A percentile compares a stretch with the other conserved stretches of the same genome.
phyloP scores from a whole-genome alignment of 2,888 invertebrate genomes.

The Sympetrum striolatum region DNA sequence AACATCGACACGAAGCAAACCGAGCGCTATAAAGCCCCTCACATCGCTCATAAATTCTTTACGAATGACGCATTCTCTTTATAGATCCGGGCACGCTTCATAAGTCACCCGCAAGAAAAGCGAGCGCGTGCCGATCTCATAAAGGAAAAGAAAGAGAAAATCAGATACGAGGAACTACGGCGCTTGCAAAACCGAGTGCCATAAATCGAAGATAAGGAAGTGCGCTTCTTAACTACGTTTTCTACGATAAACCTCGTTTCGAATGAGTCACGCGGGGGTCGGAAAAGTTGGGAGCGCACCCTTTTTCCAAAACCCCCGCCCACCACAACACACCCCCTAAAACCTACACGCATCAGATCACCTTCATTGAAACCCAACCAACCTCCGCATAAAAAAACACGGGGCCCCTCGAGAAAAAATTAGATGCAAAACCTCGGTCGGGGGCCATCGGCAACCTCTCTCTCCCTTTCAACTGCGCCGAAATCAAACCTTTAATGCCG shows the following conservation, averaged over 20 bases:
- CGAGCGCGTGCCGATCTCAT: background rate
- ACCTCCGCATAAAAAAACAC: background rate
- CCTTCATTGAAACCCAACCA: background rate
- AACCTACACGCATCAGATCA: background rate
- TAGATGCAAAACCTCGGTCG: background rate
- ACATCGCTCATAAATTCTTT: background rate
- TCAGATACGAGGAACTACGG: background rate
- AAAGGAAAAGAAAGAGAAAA: background rate
- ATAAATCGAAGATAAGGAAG: slow-evolving; percentile 24
- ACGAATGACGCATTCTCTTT: background rate
- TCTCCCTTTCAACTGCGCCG: background rate
- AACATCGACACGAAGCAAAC: background rate
- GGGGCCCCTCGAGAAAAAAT: background rate
- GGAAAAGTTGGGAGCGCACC: background rate
- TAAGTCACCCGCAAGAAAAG: background rate
- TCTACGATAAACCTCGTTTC: background rate
- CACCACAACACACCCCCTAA: background rate
- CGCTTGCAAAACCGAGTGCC: background rate
- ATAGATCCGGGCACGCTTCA: background rate
- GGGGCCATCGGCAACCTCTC: background rate
- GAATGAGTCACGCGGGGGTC: background rate
- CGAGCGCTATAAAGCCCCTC: background rate
- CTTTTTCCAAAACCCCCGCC: background rate
- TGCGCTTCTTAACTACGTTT: background rate
- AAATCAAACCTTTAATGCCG: background rate